Evolutionary conservation across 2,797 vertebrate genomes (phyloP), one percentile per base, ranked within the genome.

Genomic region (Monodelphis domestica): DNA sequence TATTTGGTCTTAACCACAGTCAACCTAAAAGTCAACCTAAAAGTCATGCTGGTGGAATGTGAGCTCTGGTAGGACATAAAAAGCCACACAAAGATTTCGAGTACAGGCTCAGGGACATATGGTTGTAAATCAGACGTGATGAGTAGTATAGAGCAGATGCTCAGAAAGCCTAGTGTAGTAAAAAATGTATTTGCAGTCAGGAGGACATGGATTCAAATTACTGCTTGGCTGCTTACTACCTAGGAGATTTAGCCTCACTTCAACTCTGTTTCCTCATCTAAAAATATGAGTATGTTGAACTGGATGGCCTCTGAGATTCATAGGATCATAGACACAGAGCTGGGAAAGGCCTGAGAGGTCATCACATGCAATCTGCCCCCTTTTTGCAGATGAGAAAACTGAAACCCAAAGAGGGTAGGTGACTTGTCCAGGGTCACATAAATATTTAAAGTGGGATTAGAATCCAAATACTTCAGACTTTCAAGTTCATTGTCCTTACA

Each of bases 311-410:
- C 70, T 52, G n/a, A 92, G 50, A 54, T 78, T 78, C n/a, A 78
- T 10, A 91, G 38, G 88, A 57, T 89, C 53, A 90, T 1, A 55
- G 59, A 30, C 11, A n/a, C 56, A 59, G 56, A 87, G 29, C 78
- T 53, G 50, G 53, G 90, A 91, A 87, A 56, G n/a, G 87, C 53
- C 51, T 89, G 93, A 90, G n/a, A 93, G 89, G 53, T 78, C 59
- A 56, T 52, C 89, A 90, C 78, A 21, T 53, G 70, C 88, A 84
- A 33, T 28, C 30, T 78, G n/a, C 45, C 17, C 17, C 70, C 70
- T 45, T 11, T 45, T 78, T 78, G 38, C 38, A 45, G 38, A 45
- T 78, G 30, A 78, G 21, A 3, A 78, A 45, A 78, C 70, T 9
- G 17, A 78, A 78, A 45, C 21, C 70, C 30, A 78, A 78, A 78